These are phyloP conservation scores for Cynopterus sphinx DNA, from an alignment of 2,797 vertebrate genomes.

Conservation along the genomic window DNA sequence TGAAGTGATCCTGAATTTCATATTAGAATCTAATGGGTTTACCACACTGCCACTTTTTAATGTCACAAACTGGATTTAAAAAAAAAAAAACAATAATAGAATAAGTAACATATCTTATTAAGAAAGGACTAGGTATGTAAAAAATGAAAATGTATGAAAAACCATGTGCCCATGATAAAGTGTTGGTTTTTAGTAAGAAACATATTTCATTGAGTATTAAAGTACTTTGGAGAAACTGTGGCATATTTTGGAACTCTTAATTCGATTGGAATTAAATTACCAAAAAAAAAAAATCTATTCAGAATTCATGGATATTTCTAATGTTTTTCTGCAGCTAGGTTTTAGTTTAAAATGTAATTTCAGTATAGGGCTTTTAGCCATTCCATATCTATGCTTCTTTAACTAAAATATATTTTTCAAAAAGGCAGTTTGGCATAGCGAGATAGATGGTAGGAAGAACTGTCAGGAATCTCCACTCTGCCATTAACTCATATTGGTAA, in stretches of 20 bases:
- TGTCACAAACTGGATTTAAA: background rate
- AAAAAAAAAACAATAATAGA: background rate
- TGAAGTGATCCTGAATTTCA: background rate
- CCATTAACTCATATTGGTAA: background rate
- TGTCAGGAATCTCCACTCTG: background rate
- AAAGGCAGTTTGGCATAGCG: background rate
- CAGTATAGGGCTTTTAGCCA: slow-evolving; percentile 46
- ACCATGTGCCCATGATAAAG: background rate
- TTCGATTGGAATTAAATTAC: slow-evolving; percentile 46
- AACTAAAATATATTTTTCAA: slow-evolving; percentile 29
- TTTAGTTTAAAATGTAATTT: slow-evolving; percentile 54
- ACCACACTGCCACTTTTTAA: slow-evolving; percentile 58
- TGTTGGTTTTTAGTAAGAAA: slow-evolving; percentile 57
- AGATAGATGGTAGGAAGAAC: background rate
- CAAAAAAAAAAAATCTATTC: slow-evolving; percentile 40
- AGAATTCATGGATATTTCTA: slow-evolving; percentile 23
- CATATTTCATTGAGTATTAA: slow-evolving; percentile 24
- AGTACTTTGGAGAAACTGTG: slow-evolving; percentile 7
- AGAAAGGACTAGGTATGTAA: background rate
- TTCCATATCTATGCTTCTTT: slow-evolving; percentile 39
- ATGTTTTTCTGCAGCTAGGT: slow-evolving; percentile 52
- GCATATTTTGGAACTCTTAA: slow-evolving; percentile 23
- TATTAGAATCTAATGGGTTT: background rate
- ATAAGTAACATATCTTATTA: background rate
- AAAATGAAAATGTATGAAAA: slow-evolving; percentile 35